Evolutionary conservation across 2,113 vertebrate species (phyloP).

Genomic region (Peucedramus taeniatus): DNA sequence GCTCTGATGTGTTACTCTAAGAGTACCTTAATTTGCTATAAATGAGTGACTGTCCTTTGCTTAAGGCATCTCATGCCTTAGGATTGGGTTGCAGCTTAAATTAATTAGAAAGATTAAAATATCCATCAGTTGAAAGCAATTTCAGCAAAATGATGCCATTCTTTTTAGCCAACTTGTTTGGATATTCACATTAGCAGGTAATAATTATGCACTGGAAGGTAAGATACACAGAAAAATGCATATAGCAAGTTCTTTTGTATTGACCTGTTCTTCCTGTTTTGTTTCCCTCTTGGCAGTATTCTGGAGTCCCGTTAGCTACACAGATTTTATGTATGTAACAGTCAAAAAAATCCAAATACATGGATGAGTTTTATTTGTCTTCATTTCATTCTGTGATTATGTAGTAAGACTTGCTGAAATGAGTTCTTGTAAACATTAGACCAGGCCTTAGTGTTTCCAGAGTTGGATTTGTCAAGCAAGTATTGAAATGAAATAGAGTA

Average conservation of each 20-base stretch:
- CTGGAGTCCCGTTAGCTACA: background rate
- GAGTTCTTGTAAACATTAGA: background rate
- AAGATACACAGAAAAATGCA: background rate
- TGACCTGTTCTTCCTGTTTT: background rate
- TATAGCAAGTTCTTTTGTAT: background rate
- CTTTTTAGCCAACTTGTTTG: background rate
- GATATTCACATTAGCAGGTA: background rate
- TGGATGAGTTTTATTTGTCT: background rate
- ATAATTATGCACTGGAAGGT: background rate
- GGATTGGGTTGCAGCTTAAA: background rate
- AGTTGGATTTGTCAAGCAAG: background rate
- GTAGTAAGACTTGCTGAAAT: background rate
- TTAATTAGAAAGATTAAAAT: conserved; percentile 10
- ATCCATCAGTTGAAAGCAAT: background rate
- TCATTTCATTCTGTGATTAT: background rate
- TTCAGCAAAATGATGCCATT: background rate
- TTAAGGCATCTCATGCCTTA: background rate
- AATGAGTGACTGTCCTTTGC: background rate
- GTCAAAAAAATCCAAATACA: background rate
- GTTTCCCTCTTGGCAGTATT: background rate
- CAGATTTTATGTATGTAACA: background rate
- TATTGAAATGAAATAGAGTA: background rate
- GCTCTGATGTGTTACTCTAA: background rate
- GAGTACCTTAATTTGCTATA: background rate
- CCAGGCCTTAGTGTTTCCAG: background rate